Base-by-base conservation (phyloP, 2,113 vertebrate genomes). In the Limnothrissa miodon region DNA sequence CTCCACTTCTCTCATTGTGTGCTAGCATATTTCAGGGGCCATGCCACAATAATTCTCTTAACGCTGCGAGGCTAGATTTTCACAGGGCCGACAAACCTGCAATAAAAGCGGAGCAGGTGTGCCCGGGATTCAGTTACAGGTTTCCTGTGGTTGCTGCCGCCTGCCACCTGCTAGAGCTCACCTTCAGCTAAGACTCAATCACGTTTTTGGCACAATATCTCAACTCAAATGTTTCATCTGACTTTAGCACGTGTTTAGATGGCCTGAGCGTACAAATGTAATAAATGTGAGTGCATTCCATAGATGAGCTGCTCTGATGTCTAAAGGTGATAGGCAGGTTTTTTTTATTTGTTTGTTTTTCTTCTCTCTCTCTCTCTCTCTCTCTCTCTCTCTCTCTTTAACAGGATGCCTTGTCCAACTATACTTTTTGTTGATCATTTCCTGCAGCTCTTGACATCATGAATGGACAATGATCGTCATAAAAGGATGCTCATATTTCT, bases 41-140 rank as follows among this genome's bases (percentile, higher is more conserved):
- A 74, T 33, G 66, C 10, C 29, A 74, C 66, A 74, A 39, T 74
- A 39, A 74, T 74, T 74, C 66, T 74, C 66, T 74, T 2, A 39
- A 36, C 39, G 74, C 78, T 39, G 84, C 82, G 92, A 89, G 87
- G 84, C 83, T 90, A 78, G 89, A 89, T 92, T 94, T 92, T 91
- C 92, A 93, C 90, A 90, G 87, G 13, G 85, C 83, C 87, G 88
- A 83, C 89, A 90, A 90, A 92, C 90, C 91, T 87, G 86, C 85
- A 91, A 19, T 74, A 36, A 39, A 74, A 74, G 33, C 90, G 89
- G 88, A 93, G 90, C 93, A 94, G 95, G 95, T 92, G 95, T 94
- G 92, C 86, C 90, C 87, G 86, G 90, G 93, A 92, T 95, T 92
- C 83, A 85, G 92, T 95, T 94, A 91, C 94, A 91, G 80, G 82